These are phyloP conservation scores for Antrozous pallidus DNA, from an alignment of 2,797 vertebrate genomes.

Conservation along the genomic window DNA sequence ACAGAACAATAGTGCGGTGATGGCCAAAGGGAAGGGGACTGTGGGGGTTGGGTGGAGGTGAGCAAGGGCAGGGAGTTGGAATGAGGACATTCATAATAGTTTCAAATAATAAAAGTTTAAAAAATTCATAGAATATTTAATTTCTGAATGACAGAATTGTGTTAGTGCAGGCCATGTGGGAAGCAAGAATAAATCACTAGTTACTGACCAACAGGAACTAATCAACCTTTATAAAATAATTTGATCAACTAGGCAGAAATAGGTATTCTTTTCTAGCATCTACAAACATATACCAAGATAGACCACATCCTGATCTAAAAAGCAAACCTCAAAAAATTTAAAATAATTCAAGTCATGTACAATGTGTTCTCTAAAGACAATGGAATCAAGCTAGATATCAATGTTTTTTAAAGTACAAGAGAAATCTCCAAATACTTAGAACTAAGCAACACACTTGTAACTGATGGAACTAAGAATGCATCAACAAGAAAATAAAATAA, in stretches of 20 bases:
- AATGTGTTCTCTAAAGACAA: background rate
- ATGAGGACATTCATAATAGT: background rate
- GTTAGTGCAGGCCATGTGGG: background rate
- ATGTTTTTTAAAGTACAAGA: too few species aligned
- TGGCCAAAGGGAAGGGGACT: background rate
- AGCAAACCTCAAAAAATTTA: background rate
- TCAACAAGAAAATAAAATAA: background rate
- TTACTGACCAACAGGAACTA: background rate
- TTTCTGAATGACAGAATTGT: background rate
- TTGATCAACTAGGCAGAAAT: background rate
- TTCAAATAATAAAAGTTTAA: background rate
- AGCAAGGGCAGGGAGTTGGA: background rate
- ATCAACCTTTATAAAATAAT: background rate
- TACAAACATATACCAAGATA: background rate
- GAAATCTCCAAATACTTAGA: background rate
- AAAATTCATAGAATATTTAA: background rate
- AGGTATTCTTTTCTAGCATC: background rate
- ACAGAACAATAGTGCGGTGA: background rate
- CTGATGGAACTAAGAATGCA: background rate
- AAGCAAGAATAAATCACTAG: background rate
- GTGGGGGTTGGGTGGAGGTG: background rate
- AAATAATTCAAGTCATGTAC: background rate
- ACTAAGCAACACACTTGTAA: background rate
- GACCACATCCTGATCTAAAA: background rate
- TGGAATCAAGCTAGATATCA: background rate